Conservation (phyloP, 2,113 vertebrate species). For the Vombatus ursinus region DNA sequence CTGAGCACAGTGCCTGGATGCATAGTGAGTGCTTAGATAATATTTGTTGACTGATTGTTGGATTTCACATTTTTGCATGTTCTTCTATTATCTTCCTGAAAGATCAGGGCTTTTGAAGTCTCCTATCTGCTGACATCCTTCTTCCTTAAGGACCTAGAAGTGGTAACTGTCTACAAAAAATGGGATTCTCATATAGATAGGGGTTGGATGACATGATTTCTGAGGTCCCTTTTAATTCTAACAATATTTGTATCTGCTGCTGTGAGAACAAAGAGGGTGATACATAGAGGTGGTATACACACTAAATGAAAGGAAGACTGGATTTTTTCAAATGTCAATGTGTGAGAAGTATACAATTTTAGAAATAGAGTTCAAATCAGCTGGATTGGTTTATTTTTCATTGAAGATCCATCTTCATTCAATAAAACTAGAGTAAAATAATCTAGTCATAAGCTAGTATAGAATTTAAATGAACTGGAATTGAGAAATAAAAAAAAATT, state of each 20-base stretch:
- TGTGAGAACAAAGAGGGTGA: neutral
- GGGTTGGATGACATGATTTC: neutral
- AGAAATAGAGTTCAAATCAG: neutral
- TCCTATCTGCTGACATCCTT: neutral
- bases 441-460: neutral
- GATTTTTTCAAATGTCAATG: constrained; percentile 37
- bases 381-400: neutral
- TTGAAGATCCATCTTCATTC: neutral
- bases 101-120: neutral
- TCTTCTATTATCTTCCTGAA: neutral
- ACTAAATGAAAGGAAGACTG: constrained; percentile 21
- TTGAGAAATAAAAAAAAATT: neutral
- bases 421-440: neutral
- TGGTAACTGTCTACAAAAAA: neutral
- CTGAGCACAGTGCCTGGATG: neutral
- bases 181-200: neutral
- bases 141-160: neutral
- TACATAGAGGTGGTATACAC: neutral
- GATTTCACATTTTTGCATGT: neutral
- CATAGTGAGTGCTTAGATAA: neutral
- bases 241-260: neutral
- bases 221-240: neutral
- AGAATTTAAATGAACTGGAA: neutral
- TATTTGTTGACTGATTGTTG: neutral
- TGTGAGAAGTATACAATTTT: constrained; percentile 2